Evolutionary conservation across 1,140 invertebrate species (phyloP), one percentile per base, ranked within the genome.

Genomic region (Drosophila lacertosa): DNA sequence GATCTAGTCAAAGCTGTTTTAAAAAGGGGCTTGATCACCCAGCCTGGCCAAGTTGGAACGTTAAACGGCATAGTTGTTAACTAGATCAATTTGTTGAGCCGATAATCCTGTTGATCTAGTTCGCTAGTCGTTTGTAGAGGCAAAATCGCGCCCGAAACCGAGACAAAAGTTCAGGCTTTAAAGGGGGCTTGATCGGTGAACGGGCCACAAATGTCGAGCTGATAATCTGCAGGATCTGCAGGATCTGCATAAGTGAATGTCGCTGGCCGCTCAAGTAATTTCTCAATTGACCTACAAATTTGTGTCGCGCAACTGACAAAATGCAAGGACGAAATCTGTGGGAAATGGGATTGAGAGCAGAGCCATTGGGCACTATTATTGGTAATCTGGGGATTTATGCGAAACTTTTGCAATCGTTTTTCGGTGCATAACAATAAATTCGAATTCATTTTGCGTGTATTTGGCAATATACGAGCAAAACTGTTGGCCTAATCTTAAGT

Each of bases 211-310:
- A 51, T 15, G 29, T 51, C 37, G 39, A 54, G 59, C 66, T 35
- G 50, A 40, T 64, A 64, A 69, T 69, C 66, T 35, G 4, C 4
- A 9, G 62, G 66, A 63, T 69, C 66, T n/a, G 4, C 4, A 9
- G 62, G 66, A 63, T 69, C 66, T n/a, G n/a, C n/a, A n/a, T n/a
- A 10, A 15, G 3, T 9, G 22, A 42, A 16, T 42, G 35, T 40
- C 10, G 29, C 32, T 26, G 45, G 35, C 33, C 53, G 64, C 68
- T 84, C 68, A 80, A 74, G 39, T 74, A 75, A 84, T 84, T 66
- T 77, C 35, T 63, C 81, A 84, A 84, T 84, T 86, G 77, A 84
- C 81, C 81, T 84, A 84, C 78, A 78, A 84, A 86, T 78, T 82
- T 80, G 74, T 55, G 70, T 74, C 39, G 7, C 10, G 16, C 39